A percentile compares a stretch with the other conserved stretches of the same genome.
These are phyloP conservation scores for Stenoptilia bipunctidactyla DNA, from an alignment of 2,888 invertebrate species.

Conservation along the genomic window DNA sequence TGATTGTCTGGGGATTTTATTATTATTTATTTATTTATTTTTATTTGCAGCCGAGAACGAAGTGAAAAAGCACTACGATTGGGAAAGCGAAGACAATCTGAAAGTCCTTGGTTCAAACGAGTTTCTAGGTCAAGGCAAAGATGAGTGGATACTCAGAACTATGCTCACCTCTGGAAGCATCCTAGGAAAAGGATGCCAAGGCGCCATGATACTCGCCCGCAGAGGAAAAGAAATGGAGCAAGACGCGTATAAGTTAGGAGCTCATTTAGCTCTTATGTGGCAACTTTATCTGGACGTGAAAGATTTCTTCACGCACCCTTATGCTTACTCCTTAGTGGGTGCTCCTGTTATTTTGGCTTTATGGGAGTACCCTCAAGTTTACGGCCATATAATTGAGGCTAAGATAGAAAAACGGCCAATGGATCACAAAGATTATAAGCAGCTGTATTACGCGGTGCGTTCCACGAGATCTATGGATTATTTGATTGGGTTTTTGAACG, in stretches of 20 bases:
- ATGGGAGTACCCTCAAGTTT: conserved; percentile 56
- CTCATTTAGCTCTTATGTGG: conserved; percentile 55
- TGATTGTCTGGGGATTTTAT: no score
- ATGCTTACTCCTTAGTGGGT: conserved; percentile 49
- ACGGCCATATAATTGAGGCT: conserved; percentile 39
- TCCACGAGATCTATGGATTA: conserved; percentile 51
- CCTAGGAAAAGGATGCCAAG: conserved; percentile 55
- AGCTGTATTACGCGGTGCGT: conserved; percentile 46
- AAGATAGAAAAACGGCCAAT: conserved; percentile 37
- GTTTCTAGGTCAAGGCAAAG: conserved; percentile 47
- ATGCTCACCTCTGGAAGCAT: conserved; percentile 53
- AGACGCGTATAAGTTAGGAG: conserved; percentile 49
- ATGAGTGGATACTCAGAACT: conserved; percentile 50
- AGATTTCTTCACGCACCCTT: conserved; percentile 53
- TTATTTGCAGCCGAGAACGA: conserved; percentile 27
- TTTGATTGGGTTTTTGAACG: conserved; percentile 36
- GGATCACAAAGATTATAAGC: conserved; percentile 41
- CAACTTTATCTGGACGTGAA: conserved; percentile 53
- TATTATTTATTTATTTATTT: no score
- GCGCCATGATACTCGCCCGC: conserved; percentile 48
- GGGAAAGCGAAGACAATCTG: conserved; percentile 53
- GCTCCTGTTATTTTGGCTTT: conserved; percentile 46
- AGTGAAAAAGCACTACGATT: conserved; percentile 29
- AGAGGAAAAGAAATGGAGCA: conserved; percentile 35
- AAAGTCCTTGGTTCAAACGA: conserved; percentile 45